Conservation (phyloP, 2,797 vertebrate species). For the Chloroceryle inda region DNA sequence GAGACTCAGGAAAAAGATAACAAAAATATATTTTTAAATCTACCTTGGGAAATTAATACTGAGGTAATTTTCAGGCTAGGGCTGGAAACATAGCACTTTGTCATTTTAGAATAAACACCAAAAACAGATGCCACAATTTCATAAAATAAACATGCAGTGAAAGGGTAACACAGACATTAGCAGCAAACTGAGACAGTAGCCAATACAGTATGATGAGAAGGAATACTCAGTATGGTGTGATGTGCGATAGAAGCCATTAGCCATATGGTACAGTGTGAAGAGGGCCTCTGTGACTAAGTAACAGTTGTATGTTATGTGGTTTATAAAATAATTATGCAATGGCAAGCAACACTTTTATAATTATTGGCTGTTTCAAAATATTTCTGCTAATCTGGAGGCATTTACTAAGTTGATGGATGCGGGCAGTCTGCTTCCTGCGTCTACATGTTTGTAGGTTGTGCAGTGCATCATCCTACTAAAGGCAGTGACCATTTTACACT, state of each 20-base stretch:
- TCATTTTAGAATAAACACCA: slow-evolving; percentile 79
- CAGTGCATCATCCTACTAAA: slow-evolving; percentile 5
- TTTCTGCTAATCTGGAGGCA: slow-evolving; percentile 76
- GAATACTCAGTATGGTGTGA: slow-evolving; percentile 81
- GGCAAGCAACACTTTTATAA: slow-evolving; percentile 80
- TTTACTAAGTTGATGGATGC: slow-evolving; percentile 70
- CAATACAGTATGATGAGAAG: slow-evolving; percentile 79
- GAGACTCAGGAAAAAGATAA: slow-evolving; percentile 51
- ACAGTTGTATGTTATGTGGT: slow-evolving; percentile 80
- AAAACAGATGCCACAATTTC: slow-evolving; percentile 81
- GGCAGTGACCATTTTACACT: slow-evolving; percentile 34
- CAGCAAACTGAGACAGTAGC: slow-evolving; percentile 79
- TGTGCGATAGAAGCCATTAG: slow-evolving; percentile 79
- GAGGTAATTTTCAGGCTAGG: slow-evolving; percentile 67
- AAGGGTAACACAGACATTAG: slow-evolving; percentile 82
- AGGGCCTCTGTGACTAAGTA: slow-evolving; percentile 78
- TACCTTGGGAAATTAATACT: slow-evolving; percentile 75
- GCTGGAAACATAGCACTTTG: slow-evolving; percentile 67
- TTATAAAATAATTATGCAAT: slow-evolving; percentile 87
- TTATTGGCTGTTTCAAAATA: slow-evolving; percentile 82
- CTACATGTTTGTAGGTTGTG: slow-evolving; percentile 23
- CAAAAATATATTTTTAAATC: slow-evolving; percentile 62
- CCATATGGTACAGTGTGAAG: slow-evolving; percentile 83
- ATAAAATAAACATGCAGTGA: slow-evolving; percentile 85
- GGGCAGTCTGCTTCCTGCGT: slow-evolving; percentile 24